Base-by-base conservation (phyloP, 1,140 invertebrate genomes). In the Hirudo medicinalis region DNA sequence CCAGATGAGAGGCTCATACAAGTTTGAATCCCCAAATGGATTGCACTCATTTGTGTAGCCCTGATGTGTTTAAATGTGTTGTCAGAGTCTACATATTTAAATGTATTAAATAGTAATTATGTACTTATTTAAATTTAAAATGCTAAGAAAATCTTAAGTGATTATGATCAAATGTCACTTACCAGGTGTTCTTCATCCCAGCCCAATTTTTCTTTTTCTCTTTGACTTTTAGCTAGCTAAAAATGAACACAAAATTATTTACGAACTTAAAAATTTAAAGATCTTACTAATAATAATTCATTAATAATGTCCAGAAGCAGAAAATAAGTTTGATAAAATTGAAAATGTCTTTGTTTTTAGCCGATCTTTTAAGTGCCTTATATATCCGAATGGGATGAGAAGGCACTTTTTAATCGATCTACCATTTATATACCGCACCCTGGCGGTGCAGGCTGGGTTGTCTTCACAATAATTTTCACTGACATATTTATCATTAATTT, bases 41-140 rank as follows among this genome's bases (percentile, higher is more conserved):
- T 99, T 99, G 80, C 98, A 94, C 29, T 89, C 89, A 82, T 99
- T 97, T 17, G 94, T 97, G 78, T 98, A 99, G 76, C 93, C 92
- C 80, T 81, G 71, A 55, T 25, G 9, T 74, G 17, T 20, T 57
- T 57, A 13, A 49, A 49, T 49, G 43, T 49, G 11, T 49, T 49
- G 43, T 49, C 43, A 49, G 15, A 49, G 9, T 49, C 15, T 9
- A 49, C 32, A 49, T 49, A 17, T 49, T 17, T 49, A 49, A 49
- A 13, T 49, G 11, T 63, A 13, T 11, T 25, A 63, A 63, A 63
- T 25, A 25, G 22, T n/a, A 63, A n/a, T 63, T 32, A 63, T 63
- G 22, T 63, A n/a, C 9, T 63, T 63, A 63, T 8, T 63, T 63
- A 11, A 57, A 25, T n/a, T n/a, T 2, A 57, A 20, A 4, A 9